Conservation (phyloP, 2,888 invertebrate species). For the Tipula confusa region DNA sequence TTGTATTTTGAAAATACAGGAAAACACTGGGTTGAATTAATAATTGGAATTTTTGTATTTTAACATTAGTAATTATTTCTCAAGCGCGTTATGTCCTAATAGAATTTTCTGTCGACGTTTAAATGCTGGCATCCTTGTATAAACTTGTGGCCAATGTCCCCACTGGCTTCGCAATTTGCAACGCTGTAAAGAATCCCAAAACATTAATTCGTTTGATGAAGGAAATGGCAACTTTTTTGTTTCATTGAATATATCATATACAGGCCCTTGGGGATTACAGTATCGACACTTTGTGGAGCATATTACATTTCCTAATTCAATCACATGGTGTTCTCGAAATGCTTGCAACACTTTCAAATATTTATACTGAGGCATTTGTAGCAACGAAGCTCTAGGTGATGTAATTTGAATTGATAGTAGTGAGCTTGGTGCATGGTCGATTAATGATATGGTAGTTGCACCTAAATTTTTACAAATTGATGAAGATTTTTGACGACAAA, state of each 20-base stretch:
- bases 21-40: neutral
- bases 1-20: neutral
- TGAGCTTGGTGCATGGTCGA: neutral
- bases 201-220: neutral
- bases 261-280: neutral
- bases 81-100: neutral
- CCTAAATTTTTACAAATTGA: neutral
- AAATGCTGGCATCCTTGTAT: neutral
- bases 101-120: neutral
- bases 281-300: neutral
- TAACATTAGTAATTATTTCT: neutral
- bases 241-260: neutral
- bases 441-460: neutral
- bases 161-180: neutral
- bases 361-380: neutral
- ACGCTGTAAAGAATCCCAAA: neutral
- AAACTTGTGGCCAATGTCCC: slow-evolving; percentile 30
- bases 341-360: neutral
- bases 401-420: neutral
- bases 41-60: neutral
- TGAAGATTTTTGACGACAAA: neutral
- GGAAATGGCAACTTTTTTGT: neutral
- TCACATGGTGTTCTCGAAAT: neutral
- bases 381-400: neutral
- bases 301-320: neutral